Conservation (phyloP, 2,113 vertebrate species). For the Vicugna pacos region DNA sequence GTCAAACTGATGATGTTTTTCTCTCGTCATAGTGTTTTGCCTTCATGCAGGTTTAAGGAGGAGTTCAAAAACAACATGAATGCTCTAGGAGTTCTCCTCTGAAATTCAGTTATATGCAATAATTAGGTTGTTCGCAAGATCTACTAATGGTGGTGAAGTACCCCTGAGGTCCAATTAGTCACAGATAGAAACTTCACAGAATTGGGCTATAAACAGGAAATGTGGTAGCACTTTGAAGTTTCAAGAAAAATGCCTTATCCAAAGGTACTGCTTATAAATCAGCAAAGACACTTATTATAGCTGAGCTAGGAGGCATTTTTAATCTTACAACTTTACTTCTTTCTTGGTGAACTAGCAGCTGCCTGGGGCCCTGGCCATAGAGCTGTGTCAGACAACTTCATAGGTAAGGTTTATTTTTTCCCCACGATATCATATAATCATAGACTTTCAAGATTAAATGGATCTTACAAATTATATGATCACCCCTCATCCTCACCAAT, state of each 20-base stretch:
- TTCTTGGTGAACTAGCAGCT: neutral
- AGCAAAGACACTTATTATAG: neutral
- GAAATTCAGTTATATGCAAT: neutral
- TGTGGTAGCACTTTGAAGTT: neutral
- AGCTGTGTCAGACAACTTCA: neutral
- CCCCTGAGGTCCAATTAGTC: conserved; percentile 64
- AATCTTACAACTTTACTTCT: neutral
- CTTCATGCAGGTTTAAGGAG: neutral
- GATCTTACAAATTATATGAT: neutral
- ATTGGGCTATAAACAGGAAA: neutral
- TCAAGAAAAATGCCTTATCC: conserved; percentile 12
- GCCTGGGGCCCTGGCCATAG: neutral
- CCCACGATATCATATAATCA: neutral
- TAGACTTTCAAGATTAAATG: neutral
- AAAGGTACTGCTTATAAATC: neutral
- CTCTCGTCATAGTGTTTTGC: neutral
- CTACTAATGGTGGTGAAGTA: neutral
- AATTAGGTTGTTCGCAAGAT: conserved; percentile 46
- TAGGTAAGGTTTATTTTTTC: conserved; percentile 41
- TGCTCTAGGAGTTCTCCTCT: neutral
- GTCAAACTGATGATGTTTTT: neutral
- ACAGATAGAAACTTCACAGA: neutral
- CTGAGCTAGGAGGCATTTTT: neutral
- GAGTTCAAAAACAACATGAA: neutral
- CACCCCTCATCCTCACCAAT: neutral